phyloP scores from a whole-genome alignment of 2,113 vertebrate genomes.

The Dipodomys merriami region DNA sequence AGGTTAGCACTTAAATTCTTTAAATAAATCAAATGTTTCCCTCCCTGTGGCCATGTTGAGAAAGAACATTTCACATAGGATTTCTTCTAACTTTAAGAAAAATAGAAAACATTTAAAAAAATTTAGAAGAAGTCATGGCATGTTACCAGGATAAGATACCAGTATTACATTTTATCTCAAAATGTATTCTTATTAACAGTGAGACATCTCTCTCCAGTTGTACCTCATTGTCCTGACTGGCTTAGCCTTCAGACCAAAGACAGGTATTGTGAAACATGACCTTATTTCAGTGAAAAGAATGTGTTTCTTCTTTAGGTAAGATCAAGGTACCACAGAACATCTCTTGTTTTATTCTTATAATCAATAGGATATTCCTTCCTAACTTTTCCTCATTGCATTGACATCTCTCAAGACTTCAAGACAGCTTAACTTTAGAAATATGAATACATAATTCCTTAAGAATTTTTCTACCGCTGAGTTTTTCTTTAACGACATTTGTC shows the following conservation, averaged over 20 bases:
- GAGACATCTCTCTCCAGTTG: conserved; percentile 55
- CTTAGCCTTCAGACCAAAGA: conserved; percentile 78
- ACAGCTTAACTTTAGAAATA: conserved; percentile 66
- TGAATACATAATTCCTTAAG: conserved; percentile 74
- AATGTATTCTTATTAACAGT: conserved; percentile 74
- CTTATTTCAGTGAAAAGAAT: conserved; percentile 69
- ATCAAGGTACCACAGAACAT: conserved; percentile 27
- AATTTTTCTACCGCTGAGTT: conserved; percentile 64
- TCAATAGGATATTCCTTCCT: conserved; percentile 68
- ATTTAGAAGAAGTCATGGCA: conserved; percentile 47
- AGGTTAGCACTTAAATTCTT: conserved; percentile 13
- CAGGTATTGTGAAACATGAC: conserved; percentile 65
- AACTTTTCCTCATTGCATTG: conserved; percentile 57
- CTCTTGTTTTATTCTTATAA: conserved; percentile 76
- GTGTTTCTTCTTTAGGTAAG: conserved; percentile 63
- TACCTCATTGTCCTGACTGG: conserved; percentile 76
- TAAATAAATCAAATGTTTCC: background rate
- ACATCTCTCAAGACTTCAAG: conserved; percentile 61
- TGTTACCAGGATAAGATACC: conserved; percentile 54
- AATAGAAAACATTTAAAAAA: background rate
- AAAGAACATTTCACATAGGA: conserved; percentile 40
- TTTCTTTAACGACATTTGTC: conserved; percentile 73
- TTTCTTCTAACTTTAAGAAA: conserved; percentile 65
- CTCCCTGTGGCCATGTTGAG: background rate
- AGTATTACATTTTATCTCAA: conserved; percentile 70